Conservation (phyloP, 53 echinoderm and acorn worm species). For the Luidia sarsii region DNA sequence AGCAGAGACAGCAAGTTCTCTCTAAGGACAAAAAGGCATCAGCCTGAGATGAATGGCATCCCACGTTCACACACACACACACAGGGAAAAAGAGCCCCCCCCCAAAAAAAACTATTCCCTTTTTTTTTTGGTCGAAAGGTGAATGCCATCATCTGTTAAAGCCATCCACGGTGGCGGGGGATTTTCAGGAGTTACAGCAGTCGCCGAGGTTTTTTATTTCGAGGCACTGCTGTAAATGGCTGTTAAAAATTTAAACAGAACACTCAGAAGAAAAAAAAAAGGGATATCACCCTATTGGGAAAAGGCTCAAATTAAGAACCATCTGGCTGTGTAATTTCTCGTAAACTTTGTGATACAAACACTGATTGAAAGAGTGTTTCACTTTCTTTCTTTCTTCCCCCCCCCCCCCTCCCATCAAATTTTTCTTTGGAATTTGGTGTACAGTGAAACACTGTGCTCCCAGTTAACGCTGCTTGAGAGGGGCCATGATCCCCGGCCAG, state of each 20-base stretch:
- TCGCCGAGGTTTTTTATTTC: not conserved
- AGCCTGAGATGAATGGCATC: too few species aligned
- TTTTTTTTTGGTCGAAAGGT: not conserved
- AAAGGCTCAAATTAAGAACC: slow-evolving; percentile 20
- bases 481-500: slow-evolving; percentile 29
- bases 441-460: too few species aligned
- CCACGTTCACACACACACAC: too few species aligned
- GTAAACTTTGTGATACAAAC: not conserved
- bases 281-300: slow-evolving; percentile 15
- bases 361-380: not conserved
- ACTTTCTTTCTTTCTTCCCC: too few species aligned
- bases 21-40: too few species aligned
- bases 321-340: slow-evolving; percentile 16
- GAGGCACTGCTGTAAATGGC: too few species aligned
- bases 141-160: slow-evolving; percentile 20
- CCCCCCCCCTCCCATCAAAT: not conserved
- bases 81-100: too few species aligned
- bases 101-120: not conserved
- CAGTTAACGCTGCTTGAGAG: slow-evolving; percentile 44
- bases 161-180: not conserved
- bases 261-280: slow-evolving; percentile 16
- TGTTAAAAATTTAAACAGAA: too few species aligned
- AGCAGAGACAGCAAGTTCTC: too few species aligned
- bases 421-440: too few species aligned
- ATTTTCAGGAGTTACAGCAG: not conserved